Conservation (phyloP, 2,888 invertebrate species). For the Rhamnusium bicolor region DNA sequence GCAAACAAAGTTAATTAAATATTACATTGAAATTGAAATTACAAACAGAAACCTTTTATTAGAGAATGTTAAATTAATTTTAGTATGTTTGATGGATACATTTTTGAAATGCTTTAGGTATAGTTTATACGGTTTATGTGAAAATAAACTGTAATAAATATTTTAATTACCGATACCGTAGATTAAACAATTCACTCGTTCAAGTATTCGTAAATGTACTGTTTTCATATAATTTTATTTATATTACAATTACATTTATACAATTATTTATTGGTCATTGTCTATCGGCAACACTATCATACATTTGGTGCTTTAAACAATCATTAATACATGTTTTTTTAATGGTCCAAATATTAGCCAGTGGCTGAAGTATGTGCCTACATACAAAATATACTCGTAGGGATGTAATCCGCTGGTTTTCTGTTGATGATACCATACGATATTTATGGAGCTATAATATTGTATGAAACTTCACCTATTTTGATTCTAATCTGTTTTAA, state of each 20-base stretch:
- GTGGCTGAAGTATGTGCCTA: neutral
- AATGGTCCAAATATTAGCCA: neutral
- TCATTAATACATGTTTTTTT: neutral
- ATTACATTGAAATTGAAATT: constrained; percentile 7
- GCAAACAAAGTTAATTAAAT: constrained; percentile 20
- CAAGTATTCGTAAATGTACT: constrained; percentile 33
- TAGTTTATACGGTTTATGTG: constrained; percentile 35
- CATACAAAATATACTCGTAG: neutral
- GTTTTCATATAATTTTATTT: constrained; percentile 21
- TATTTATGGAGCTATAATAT: too few relatives aligned
- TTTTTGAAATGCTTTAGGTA: constrained; percentile 25
- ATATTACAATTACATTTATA: constrained; percentile 23
- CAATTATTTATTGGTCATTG: constrained; percentile 23
- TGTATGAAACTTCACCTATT: too few relatives aligned
- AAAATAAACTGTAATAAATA: constrained; percentile 42
- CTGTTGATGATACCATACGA: too few relatives aligned
- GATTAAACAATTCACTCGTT: constrained; percentile 38
- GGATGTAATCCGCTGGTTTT: neutral
- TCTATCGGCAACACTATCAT: neutral
- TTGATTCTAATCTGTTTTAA: too few relatives aligned
- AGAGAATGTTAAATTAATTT: constrained; percentile 9
- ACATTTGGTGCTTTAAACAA: neutral
- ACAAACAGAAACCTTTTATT: constrained; percentile 9
- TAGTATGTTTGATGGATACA: constrained; percentile 23
- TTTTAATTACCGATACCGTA: constrained; percentile 40